Evolutionary conservation across 2,113 vertebrate genomes (phyloP), one percentile per base, ranked within the genome.

Genomic region (Paraplagusia blochii): DNA sequence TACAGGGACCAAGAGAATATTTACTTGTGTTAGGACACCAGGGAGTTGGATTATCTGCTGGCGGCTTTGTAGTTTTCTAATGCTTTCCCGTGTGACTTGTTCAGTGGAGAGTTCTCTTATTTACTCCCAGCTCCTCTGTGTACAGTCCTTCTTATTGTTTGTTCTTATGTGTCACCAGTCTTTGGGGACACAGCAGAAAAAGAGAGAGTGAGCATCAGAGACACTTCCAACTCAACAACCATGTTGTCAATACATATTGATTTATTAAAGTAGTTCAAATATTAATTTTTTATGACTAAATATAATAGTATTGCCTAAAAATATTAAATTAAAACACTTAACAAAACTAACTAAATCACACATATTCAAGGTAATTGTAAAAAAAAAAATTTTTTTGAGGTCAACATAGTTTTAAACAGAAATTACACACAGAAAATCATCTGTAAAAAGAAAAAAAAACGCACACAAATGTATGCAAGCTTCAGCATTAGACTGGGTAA

Each of bases 11-110:
- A 85, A 53, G 87, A 88, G 83, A 85, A 86, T 88, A 87, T 88
- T 89, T 87, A 88, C 81, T 86, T 77, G 78, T 80, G 62, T 63
- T 69, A 70, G 64, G 80, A 70, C 83, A 84, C 79, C 14, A 39
- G 84, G 87, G 81, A 85, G 72, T 82, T 75, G 69, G 74, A 80
- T 88, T 84, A 80, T 87, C 78, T 84, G 87, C 85, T 88, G 76
- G 77, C 79, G 82, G 86, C 81, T 87, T 90, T 89, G 81, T 88
- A 85, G 80, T 88, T 85, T 87, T 83, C 84, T 80, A 74, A 83
- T 79, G 74, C 72, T 79, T 87, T 80, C 81, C 82, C 82, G 56
- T 53, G 79, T 85, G 87, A 82, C 76, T 73, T 50, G 72, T 83
- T 88, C 87, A 79, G 59, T 59, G 52, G 88, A 90, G 87, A 86